Evolutionary conservation across 2,113 vertebrate genomes (phyloP).

Genomic region (Hepsetus odoe): DNA sequence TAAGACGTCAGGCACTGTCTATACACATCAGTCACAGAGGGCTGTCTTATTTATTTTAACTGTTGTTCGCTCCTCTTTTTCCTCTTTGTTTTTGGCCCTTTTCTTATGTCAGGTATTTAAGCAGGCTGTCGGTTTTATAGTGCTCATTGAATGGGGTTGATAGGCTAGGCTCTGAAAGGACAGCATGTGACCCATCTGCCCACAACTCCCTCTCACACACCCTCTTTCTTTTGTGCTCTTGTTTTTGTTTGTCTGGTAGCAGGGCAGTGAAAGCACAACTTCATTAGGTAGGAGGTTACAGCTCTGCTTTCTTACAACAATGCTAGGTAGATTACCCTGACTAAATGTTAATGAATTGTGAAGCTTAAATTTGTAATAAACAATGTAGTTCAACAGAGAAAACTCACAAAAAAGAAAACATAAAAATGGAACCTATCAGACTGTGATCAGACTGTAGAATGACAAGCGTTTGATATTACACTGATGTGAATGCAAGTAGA

Average conservation of each 20-base stretch:
- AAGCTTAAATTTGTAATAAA: conserved; percentile 10
- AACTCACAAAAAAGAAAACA: not conserved
- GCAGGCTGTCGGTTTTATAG: conserved; percentile 80
- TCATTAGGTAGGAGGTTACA: conserved; percentile 77
- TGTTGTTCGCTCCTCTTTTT: conserved; percentile 68
- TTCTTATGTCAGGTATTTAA: conserved; percentile 83
- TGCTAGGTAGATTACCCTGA: conserved; percentile 47
- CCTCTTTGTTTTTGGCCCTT: conserved; percentile 76
- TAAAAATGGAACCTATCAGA: not conserved
- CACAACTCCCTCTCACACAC: conserved; percentile 75
- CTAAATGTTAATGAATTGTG: conserved; percentile 32
- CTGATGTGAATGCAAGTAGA: conserved; percentile 31
- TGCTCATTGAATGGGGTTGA: conserved; percentile 75
- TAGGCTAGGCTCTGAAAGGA: conserved; percentile 75
- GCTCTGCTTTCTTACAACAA: conserved; percentile 65
- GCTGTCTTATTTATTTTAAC: conserved; percentile 83
- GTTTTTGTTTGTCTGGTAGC: conserved; percentile 81
- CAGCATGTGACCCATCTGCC: conserved; percentile 85
- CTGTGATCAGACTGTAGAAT: not conserved
- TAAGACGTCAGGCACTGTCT: conserved; percentile 77
- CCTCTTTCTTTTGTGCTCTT: conserved; percentile 77
- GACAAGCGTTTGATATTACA: not conserved
- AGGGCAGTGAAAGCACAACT: conserved; percentile 71
- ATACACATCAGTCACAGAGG: conserved; percentile 82
- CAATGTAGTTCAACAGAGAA: conserved; percentile 2